A percentile compares a stretch with the other conserved stretches of the same genome.
Conservation (phyloP, 2,888 invertebrate species). For the Pristionchus mayeri region DNA sequence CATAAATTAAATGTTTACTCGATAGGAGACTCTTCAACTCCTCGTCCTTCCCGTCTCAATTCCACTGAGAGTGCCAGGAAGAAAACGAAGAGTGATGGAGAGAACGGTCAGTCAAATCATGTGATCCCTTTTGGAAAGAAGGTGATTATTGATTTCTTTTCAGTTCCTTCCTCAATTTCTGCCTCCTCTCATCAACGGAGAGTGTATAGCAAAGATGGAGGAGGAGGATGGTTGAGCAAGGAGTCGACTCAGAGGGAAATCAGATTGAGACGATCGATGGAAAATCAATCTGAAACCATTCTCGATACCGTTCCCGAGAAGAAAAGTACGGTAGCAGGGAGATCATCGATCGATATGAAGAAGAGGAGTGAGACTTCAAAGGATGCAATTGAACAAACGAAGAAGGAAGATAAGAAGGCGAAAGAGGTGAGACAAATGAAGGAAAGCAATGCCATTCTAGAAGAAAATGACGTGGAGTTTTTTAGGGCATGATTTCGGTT, state of each 20-base stretch:
- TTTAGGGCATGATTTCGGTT: too few species aligned
- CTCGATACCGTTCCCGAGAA: neutral
- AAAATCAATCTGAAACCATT: neutral
- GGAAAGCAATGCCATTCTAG: too few species aligned
- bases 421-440: neutral
- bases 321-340: neutral
- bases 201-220: neutral
- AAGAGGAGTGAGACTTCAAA: neutral
- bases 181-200: neutral
- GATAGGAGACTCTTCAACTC: neutral
- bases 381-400: neutral
- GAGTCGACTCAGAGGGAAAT: conserved; percentile 7
- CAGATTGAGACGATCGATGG: neutral
- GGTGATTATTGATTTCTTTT: neutral
- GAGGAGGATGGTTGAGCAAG: conserved; percentile 19
- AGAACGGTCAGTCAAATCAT: neutral
- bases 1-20: neutral
- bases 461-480: too few species aligned
- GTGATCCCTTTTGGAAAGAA: neutral
- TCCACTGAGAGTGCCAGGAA: conserved; percentile 10
- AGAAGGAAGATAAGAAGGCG: neutral
- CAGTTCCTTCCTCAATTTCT: neutral
- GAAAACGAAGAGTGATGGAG: conserved; percentile 24
- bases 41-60: neutral
- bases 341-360: conserved; percentile 9